A percentile compares a stretch with the other conserved stretches of the same genome.
phyloP scores from a whole-genome alignment of 2,888 invertebrate genomes.

The Augiades crinisus region DNA sequence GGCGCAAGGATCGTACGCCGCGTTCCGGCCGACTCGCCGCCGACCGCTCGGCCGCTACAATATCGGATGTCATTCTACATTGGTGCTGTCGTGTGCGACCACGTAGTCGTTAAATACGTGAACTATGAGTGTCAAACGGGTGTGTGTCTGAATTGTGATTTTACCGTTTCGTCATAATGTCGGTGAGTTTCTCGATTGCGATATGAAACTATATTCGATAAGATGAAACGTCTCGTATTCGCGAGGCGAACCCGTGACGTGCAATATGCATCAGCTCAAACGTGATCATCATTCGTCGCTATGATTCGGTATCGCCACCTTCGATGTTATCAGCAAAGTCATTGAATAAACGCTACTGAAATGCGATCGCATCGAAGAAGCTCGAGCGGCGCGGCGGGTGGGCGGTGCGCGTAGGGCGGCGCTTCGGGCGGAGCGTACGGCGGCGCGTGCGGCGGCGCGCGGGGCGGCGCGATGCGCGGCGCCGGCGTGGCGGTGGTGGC shows the following conservation, averaged over 20 bases:
- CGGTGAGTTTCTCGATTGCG: too few relatives aligned
- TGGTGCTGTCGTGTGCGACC: too few relatives aligned
- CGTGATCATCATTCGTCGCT: not conserved
- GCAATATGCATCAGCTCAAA: not conserved
- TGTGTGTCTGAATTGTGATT: not conserved
- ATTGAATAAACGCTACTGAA: not conserved
- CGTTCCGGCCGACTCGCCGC: constrained; percentile 17
- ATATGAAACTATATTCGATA: not conserved
- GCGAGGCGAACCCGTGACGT: constrained; percentile 6
- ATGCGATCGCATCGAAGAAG: not conserved
- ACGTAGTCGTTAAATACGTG: too few relatives aligned
- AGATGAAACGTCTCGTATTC: not conserved
- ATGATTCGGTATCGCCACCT: not conserved
- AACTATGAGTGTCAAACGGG: not conserved
- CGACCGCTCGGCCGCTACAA: constrained; percentile 13
- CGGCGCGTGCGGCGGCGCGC: constrained; percentile 17
- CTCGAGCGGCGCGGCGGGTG: not conserved
- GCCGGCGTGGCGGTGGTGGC: constrained; percentile 82
- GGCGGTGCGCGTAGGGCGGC: constrained; percentile 9
- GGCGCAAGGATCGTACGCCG: constrained; percentile 14
- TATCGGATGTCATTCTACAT: constrained; percentile 11
- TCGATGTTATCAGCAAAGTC: not conserved
- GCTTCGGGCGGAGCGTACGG: constrained; percentile 13
- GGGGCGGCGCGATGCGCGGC: constrained; percentile 28
- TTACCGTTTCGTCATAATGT: not conserved